Conservation (phyloP, 1,140 invertebrate species). For the Papilio aristodemus region DNA sequence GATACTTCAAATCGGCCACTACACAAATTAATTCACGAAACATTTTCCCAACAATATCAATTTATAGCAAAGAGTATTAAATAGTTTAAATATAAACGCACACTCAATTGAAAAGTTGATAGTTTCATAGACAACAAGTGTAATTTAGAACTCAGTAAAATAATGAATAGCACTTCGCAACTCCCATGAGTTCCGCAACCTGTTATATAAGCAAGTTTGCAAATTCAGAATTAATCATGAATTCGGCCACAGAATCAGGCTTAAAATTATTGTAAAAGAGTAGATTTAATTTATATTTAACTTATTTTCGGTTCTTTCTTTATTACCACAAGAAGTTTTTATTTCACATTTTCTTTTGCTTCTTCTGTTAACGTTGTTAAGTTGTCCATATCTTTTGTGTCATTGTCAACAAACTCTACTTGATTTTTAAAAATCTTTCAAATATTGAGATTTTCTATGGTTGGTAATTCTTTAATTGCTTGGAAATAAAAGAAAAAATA, state of each 20-base stretch:
- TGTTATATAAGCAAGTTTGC: constrained; percentile 18
- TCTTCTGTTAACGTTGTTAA: too few species aligned
- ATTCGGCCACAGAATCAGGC: background rate
- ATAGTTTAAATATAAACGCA: constrained; percentile 3
- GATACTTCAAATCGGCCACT: too few species aligned
- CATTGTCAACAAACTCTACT: too few species aligned
- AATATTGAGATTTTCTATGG: too few species aligned
- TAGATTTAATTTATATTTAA: background rate
- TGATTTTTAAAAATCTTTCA: too few species aligned
- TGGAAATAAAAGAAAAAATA: too few species aligned
- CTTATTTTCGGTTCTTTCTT: background rate
- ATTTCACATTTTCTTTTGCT: too few species aligned
- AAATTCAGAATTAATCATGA: constrained; percentile 15
- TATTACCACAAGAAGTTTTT: background rate
- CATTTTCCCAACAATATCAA: constrained; percentile 7
- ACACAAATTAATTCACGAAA: background rate
- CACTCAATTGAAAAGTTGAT: constrained; percentile 19
- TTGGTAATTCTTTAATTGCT: too few species aligned
- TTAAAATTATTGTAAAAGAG: background rate
- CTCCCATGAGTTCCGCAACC: constrained; percentile 14
- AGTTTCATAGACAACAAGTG: constrained; percentile 27
- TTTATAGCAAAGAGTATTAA: background rate
- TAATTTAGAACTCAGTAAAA: constrained; percentile 16
- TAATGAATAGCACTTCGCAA: constrained; percentile 25
- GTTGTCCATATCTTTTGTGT: too few species aligned